phyloP scores from a whole-genome alignment of 2,797 vertebrate genomes.

The Sebastolobus altivelis region DNA sequence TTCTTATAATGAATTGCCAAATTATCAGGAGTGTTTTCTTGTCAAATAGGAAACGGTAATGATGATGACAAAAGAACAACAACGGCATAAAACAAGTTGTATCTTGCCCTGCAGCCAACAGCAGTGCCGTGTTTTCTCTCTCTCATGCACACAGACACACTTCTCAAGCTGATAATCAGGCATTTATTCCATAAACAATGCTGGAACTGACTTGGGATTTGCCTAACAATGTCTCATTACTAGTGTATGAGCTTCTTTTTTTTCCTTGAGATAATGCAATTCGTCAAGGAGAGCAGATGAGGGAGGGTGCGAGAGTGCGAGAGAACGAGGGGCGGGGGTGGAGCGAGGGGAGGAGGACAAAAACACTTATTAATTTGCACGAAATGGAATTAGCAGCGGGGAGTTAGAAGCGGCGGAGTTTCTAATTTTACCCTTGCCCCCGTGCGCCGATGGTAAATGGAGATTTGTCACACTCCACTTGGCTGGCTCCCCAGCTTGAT shows the following conservation, averaged over 20 bases:
- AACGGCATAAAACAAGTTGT: slow-evolving; percentile 75
- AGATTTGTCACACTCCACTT: slow-evolving; percentile 90
- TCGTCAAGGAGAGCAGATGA: slow-evolving; percentile 82
- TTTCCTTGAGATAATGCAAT: slow-evolving; percentile 83
- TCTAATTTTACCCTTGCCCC: slow-evolving; percentile 87
- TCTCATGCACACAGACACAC: slow-evolving; percentile 59
- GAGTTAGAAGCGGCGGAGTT: slow-evolving; percentile 82
- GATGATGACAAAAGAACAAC: slow-evolving; percentile 80
- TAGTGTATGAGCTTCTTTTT: slow-evolving; percentile 79
- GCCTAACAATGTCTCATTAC: slow-evolving; percentile 88
- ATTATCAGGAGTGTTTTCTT: slow-evolving; percentile 79
- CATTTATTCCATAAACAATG: slow-evolving; percentile 87
- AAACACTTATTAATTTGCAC: slow-evolving; percentile 90
- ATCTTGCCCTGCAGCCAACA: slow-evolving; percentile 76
- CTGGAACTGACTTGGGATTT: slow-evolving; percentile 84
- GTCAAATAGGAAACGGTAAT: slow-evolving; percentile 78
- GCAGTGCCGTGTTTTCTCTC: slow-evolving; percentile 34
- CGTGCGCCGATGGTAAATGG: slow-evolving; percentile 85
- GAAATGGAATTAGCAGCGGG: slow-evolving; percentile 89
- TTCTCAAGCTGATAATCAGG: slow-evolving; percentile 84
- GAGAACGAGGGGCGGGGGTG: slow-evolving; percentile 61
- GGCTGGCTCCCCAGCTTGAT: slow-evolving; percentile 85
- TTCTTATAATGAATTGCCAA: slow-evolving; percentile 81
- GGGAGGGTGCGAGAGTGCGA: slow-evolving; percentile 64
- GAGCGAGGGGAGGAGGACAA: slow-evolving; percentile 69